Percentiles rank a stretch among this genome's conserved stretches.
Evolutionary conservation across 2,113 vertebrate genomes (phyloP).

Genomic region (Chionis minor): DNA sequence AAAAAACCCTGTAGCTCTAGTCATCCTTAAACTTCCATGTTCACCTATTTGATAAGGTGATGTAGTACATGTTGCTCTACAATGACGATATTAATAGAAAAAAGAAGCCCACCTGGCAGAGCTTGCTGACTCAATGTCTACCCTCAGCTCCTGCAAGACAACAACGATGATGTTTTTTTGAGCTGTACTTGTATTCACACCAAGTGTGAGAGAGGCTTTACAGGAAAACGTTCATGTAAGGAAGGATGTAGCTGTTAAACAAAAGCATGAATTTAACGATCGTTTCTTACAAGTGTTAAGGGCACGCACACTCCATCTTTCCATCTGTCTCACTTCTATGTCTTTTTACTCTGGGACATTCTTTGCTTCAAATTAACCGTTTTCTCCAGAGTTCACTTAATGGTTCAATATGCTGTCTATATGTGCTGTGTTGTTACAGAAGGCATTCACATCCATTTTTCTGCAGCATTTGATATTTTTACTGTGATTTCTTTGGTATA

Average conservation of each 20-base stretch:
- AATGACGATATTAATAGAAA: background rate
- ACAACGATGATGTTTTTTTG: background rate
- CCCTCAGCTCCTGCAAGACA: background rate
- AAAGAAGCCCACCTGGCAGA: background rate
- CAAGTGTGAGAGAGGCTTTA: background rate
- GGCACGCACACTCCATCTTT: background rate
- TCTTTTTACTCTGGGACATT: background rate
- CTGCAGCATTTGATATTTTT: background rate
- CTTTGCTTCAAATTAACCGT: background rate
- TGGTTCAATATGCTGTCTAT: background rate
- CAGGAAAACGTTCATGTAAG: background rate
- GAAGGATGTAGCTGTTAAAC: background rate
- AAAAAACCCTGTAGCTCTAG: background rate
- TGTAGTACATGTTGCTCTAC: background rate
- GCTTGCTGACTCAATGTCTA: background rate
- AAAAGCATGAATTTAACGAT: background rate
- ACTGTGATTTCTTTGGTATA: background rate
- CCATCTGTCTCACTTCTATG: background rate
- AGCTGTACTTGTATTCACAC: background rate
- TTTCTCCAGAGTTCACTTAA: background rate
- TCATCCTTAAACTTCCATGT: background rate
- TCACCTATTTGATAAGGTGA: background rate
- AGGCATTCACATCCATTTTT: background rate
- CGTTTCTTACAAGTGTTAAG: background rate
- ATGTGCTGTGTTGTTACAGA: fast-evolving